Conservation (phyloP, 2,797 vertebrate species). For the Cossypha caffra region DNA sequence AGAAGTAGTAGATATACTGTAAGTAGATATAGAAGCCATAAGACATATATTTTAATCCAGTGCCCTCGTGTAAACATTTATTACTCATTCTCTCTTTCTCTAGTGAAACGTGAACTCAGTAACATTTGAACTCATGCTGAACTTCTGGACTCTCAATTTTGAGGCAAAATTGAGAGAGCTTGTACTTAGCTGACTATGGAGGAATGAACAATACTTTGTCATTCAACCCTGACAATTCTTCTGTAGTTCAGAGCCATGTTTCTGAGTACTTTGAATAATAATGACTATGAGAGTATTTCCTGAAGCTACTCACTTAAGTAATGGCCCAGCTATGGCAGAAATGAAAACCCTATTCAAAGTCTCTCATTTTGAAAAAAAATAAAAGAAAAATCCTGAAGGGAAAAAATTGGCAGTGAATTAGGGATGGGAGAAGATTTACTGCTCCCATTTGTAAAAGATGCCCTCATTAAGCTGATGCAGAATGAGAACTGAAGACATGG, state of each 20-base stretch:
- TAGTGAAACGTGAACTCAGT: neutral
- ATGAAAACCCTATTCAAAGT: neutral
- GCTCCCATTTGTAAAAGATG: neutral
- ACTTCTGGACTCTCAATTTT: neutral
- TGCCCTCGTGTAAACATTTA: neutral
- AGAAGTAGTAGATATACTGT: neutral
- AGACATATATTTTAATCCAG: neutral
- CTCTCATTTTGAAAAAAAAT: neutral
- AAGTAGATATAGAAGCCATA: neutral
- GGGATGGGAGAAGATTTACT: neutral
- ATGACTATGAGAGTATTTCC: neutral
- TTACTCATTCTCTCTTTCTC: neutral
- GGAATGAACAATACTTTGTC: neutral
- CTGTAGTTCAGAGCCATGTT: neutral
- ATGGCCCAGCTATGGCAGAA: neutral
- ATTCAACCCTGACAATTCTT: neutral
- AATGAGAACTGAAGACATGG: neutral
- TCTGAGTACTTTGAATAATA: neutral
- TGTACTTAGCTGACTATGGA: neutral
- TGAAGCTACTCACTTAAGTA: neutral
- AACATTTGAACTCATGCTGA: neutral
- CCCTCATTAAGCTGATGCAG: neutral
- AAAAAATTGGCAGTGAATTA: neutral
- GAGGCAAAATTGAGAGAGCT: neutral
- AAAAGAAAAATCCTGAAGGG: neutral